These are phyloP conservation scores for Camponotus fellah DNA, from an alignment of 2,888 invertebrate species.

Conservation along the genomic window DNA sequence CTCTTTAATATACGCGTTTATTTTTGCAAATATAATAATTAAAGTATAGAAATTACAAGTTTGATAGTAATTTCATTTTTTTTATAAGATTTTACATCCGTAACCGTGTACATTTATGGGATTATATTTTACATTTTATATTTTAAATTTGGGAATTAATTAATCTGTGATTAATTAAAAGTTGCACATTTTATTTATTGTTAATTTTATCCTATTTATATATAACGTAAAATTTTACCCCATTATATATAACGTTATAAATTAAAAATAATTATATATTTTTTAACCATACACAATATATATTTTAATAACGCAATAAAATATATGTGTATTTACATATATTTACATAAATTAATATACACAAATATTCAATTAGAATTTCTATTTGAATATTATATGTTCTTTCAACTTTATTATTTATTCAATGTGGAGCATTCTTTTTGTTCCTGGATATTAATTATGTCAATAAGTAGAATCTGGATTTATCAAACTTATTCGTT, in stretches of 20 bases:
- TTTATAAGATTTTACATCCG: background rate
- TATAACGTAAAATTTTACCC: background rate
- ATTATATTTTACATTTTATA: too few species aligned
- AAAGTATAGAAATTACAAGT: background rate
- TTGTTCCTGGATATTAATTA: background rate
- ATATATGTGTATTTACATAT: background rate
- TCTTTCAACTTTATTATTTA: background rate
- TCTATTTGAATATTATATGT: background rate
- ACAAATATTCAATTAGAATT: background rate
- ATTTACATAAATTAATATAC: too few species aligned
- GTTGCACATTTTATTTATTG: background rate
- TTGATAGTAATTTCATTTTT: too few species aligned
- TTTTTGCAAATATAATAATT: conserved; percentile 8
- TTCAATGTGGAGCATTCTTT: background rate
- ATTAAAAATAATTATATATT: background rate
- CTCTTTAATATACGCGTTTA: background rate
- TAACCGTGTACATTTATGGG: too few species aligned
- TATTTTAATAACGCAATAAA: background rate
- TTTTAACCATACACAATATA: background rate
- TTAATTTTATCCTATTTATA: background rate
- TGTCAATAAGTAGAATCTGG: background rate
- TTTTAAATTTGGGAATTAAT: too few species aligned
- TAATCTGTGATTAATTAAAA: background rate
- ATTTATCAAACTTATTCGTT: background rate
- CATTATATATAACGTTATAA: background rate